phyloP scores from a whole-genome alignment of 2,797 vertebrate species.

The Lycodopsis pacificus region DNA sequence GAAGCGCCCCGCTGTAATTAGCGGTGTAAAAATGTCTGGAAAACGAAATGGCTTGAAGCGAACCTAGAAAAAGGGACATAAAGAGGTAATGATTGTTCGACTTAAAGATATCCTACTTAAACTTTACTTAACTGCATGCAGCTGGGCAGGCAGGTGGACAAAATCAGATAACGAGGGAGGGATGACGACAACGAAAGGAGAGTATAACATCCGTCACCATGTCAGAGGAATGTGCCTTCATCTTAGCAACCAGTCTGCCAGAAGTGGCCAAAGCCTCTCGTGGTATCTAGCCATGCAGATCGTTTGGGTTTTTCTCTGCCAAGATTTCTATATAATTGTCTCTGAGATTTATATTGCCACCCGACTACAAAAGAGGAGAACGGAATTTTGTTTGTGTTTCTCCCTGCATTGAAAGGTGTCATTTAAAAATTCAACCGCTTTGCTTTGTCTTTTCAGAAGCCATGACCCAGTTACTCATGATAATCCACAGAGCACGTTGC shows the following conservation, averaged over 20 bases:
- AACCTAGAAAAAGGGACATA: background rate
- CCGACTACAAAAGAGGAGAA: background rate
- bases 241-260: slow-evolving; percentile 3
- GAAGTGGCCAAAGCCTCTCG: background rate
- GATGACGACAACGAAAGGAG: background rate
- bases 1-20: background rate
- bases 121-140: background rate
- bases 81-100: background rate
- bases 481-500: background rate
- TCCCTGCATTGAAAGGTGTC: background rate
- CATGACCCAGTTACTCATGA: background rate
- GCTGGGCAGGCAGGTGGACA: background rate
- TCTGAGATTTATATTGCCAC: background rate
- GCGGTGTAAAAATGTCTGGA: background rate
- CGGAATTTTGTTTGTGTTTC: background rate
- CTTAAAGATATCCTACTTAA: background rate
- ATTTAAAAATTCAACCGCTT: background rate
- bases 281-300: background rate
- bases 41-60: background rate
- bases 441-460: background rate
- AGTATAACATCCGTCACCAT: background rate
- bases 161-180: background rate
- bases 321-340: background rate
- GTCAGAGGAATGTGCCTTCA: slow-evolving; percentile 10
- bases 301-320: background rate